Base-by-base conservation (phyloP, 2,888 invertebrate genomes). In the Drosophila demipolita region DNA sequence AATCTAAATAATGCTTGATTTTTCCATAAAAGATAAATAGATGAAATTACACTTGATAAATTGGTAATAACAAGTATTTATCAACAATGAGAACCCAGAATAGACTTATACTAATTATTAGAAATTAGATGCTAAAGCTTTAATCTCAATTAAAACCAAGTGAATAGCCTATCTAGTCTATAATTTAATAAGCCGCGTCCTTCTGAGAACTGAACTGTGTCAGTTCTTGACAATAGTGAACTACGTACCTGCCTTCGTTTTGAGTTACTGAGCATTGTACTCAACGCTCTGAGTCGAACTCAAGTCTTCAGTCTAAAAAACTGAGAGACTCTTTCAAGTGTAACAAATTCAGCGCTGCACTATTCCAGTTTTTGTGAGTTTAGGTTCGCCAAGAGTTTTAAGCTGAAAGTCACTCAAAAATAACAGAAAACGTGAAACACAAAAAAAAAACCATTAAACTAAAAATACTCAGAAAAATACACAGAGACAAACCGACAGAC, bases 381-480 rank as follows among this genome's bases (percentile, higher is more conserved):
- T 60, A 65, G 66, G 66, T 75, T 65, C 55, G 80, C 15, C 80
- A 77, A 71, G 69, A 74, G 70, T 74, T 82, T 48, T 48, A 36
- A 33, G n/a, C 49, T 48, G 23, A 64, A 73, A 69, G 32, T 32
- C 80, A 77, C 80, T 81, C 80, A 71, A 68, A 55, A 23, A 23
- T 15, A 15, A 15, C 4, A 23, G 4, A 45, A 23, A 23, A 23
- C 20, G 20, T 45, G 45, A 23, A 45, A 45, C 8, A 35, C 26
- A 54, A 48, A 33, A 59, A 59, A 40, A 55, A 61, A 42, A 50
- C 26, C 48, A 53, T 49, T 36, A 61, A 54, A 38, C 60, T 26
- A 38, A 55, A 40, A 52, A 33, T 58, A 73, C 73, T 62, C 61
- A 67, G 55, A 65, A 63, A 62, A 49, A 38, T 52, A 73, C 78